Base-by-base conservation (phyloP, 1,140 invertebrate genomes). In the Liolophura sinensis region DNA sequence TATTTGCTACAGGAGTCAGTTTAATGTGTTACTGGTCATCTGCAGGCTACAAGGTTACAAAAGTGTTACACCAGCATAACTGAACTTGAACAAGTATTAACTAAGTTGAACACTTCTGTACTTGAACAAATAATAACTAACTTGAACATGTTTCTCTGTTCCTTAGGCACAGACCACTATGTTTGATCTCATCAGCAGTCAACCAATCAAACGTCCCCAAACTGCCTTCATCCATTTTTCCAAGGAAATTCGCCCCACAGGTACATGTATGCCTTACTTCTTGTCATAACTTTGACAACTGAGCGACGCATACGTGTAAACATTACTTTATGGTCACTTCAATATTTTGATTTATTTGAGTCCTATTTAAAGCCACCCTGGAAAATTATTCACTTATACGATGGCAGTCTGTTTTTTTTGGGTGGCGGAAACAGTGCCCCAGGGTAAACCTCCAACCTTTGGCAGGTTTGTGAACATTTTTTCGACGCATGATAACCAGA, bases 121-220 rank as follows among this genome's bases (percentile, higher is more conserved):
- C 31, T 40, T 40, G 9, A 40, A 40, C 31, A 54, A 20, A 12
- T 7, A 3, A 24, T 54, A 12, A 54, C n/a, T 12, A 20, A 12
- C 24, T 54, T 54, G 52, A 40, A 40, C 9, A 9, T 40, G 31
- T 40, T 40, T 40, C 31, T 40, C 31, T 40, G 3, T 40, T 40
- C 9, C 9, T 40, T 9, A 40, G 31, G 9, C 31, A 7, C 71
- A 75, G 52, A 65, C 56, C n/a, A 73, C 64, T 15, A 55, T 74
- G 57, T 72, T 70, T 65, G 73, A 75, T 50, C 60, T 73, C n/a
- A 58, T 75, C 22, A 60, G 56, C 31, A 68, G 69, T 63, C 67
- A 70, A 40, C 69, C 71, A 27, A 59, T 73, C 7, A 73, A 71
- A 63, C 55, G 67, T 50, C 64, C 67, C 22, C 14, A 54, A 5